Percentiles rank a stretch among this genome's conserved stretches.
Conservation (phyloP, 2,113 vertebrate genomes). For the Dicerorhinus sumatrensis region DNA sequence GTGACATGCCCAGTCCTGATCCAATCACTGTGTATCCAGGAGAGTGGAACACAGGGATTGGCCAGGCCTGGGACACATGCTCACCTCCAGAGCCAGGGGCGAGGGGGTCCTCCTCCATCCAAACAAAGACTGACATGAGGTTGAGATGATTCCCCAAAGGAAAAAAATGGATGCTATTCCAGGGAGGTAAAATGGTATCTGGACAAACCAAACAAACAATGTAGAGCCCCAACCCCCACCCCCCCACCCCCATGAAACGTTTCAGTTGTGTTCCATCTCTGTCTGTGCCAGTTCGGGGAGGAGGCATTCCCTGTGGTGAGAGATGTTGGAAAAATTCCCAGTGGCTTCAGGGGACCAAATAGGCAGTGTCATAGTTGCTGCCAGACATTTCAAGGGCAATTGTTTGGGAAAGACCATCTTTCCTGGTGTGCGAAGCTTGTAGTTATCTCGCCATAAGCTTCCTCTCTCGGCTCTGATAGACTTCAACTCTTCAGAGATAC, state of each 20-base stretch:
- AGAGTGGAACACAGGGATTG: background rate
- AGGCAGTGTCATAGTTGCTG: background rate
- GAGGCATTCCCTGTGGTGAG: background rate
- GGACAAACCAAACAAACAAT: background rate
- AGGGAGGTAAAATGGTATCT: background rate
- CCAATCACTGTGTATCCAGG: background rate
- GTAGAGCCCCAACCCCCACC: background rate
- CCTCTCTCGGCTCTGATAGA: background rate
- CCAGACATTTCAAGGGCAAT: background rate
- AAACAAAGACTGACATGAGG: background rate
- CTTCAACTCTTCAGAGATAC: background rate
- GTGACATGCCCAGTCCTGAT: background rate
- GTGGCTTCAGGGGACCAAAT: slow-evolving; percentile 13
- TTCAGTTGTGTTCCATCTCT: background rate
- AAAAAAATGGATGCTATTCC: background rate
- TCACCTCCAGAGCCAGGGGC: background rate
- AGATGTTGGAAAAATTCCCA: background rate
- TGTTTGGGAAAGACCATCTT: slow-evolving; percentile 28
- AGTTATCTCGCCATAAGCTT: background rate
- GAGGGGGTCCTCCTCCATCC: background rate
- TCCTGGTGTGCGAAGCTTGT: background rate
- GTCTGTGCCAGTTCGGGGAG: background rate
- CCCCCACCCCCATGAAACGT: background rate
- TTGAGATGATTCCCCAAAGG: background rate
- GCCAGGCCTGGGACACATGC: background rate